Evolutionary conservation across 2,113 vertebrate species (phyloP).

Genomic region (Heterocephalus glaber): DNA sequence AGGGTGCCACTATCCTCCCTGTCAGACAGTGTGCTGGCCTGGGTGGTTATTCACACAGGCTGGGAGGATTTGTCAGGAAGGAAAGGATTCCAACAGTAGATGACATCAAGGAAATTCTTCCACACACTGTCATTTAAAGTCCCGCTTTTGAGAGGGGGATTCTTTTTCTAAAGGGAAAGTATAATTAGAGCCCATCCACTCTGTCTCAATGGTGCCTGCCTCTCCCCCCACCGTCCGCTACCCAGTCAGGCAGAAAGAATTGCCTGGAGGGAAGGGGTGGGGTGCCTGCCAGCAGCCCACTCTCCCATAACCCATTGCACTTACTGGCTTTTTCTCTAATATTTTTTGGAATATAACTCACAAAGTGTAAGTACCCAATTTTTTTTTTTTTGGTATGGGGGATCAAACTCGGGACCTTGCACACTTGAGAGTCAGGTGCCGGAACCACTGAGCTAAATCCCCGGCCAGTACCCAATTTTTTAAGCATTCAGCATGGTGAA

Average conservation of each 20-base stretch:
- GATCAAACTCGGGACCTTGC: no score
- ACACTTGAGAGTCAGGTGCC: no score
- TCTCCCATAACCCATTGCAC: conserved; percentile 3
- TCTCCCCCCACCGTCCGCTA: background rate
- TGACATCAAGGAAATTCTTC: conserved; percentile 62
- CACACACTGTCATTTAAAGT: conserved; percentile 64
- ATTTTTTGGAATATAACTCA: background rate
- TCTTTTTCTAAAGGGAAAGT: conserved; percentile 43
- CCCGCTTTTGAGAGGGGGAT: background rate
- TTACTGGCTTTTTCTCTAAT: background rate
- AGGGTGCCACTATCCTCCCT: background rate
- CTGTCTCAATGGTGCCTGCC: conserved; percentile 18
- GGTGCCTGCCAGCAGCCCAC: background rate
- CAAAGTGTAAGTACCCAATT: conserved; percentile 27
- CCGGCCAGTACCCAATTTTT: conserved; percentile 25
- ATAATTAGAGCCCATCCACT: conserved; percentile 70
- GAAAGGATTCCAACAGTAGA: background rate
- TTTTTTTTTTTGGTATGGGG: no score
- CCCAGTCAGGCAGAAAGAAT: conserved; percentile 30
- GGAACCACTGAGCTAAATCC: no score
- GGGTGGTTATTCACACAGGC: background rate
- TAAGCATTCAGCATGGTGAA: background rate
- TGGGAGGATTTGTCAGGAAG: background rate
- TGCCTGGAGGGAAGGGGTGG: conserved; percentile 53
- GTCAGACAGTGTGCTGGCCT: background rate